Conservation (phyloP, 2,888 invertebrate species). For the Lepidocyrtinus sp. region DNA sequence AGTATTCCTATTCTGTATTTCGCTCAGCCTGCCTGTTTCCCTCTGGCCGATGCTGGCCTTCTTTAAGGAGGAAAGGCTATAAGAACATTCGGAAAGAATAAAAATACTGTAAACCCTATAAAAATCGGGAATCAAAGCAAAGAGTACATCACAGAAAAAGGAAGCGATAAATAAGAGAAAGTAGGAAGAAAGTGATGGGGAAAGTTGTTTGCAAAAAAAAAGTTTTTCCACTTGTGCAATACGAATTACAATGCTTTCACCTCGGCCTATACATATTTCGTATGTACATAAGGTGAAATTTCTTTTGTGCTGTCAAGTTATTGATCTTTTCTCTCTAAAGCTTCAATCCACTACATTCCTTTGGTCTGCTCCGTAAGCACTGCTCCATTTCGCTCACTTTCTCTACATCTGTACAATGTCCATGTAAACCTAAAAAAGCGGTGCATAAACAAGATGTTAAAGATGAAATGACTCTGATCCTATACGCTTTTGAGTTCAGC, state of each 20-base stretch:
- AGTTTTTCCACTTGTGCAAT: background rate
- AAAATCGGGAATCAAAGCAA: constrained; percentile 20
- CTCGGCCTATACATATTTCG: background rate
- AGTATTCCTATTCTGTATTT: background rate
- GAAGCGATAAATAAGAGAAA: background rate
- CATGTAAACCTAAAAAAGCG: no score
- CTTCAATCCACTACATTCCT: background rate
- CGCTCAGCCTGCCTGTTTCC: background rate
- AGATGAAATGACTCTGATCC: no score
- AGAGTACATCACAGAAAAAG: background rate
- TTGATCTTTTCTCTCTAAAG: constrained; percentile 13
- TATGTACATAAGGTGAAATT: no score
- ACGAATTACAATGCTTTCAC: background rate
- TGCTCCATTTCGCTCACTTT: no score
- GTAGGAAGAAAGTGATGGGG: constrained; percentile 2
- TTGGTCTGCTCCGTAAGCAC: no score
- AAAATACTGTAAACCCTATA: no score
- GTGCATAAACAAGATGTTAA: no score
- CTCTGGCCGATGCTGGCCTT: background rate
- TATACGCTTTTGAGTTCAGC: no score
- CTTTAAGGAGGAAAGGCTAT: background rate
- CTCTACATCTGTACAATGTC: no score
- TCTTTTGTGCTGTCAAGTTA: constrained; percentile 11
- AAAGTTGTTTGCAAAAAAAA: constrained; percentile 8
- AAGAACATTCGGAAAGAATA: background rate